Percentiles rank a stretch among this genome's conserved stretches.
These are phyloP conservation scores for Harlomillsia oculata DNA, from an alignment of 1,140 invertebrate species.

Conservation along the genomic window DNA sequence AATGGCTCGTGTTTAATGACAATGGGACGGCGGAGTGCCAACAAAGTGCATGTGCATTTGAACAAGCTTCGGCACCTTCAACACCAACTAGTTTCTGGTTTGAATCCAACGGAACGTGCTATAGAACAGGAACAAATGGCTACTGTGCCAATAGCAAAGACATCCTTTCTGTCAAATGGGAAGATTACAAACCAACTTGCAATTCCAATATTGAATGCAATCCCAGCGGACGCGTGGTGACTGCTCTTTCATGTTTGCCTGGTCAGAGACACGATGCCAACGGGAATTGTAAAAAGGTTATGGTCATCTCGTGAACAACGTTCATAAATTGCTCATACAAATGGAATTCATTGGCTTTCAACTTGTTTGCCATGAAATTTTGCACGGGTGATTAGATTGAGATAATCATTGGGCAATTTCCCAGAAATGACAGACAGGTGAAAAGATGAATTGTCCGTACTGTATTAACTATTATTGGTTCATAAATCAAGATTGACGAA, in stretches of 20 bases:
- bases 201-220: conserved; percentile 10
- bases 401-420: too few species aligned
- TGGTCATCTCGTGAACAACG: conserved; percentile 3
- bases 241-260: conserved; percentile 1
- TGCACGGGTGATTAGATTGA: too few species aligned
- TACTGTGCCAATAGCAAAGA: conserved; percentile 15
- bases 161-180: conserved; percentile 14
- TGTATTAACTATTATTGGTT: too few species aligned
- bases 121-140: conserved; percentile 14
- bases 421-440: too few species aligned
- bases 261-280: conserved; percentile 10
- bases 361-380: too few species aligned
- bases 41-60: conserved; percentile 5
- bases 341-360: too few species aligned
- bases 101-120: conserved; percentile 11
- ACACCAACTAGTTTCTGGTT: conserved; percentile 13
- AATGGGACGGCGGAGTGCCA: conserved; percentile 7
- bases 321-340: too few species aligned
- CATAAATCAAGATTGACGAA: too few species aligned
- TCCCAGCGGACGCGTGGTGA: neutral
- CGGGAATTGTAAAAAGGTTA: conserved; percentile 5
- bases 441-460: too few species aligned
- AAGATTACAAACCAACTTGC: conserved; percentile 15
- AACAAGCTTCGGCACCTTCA: conserved; percentile 1
- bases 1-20: conserved; percentile 22